phyloP scores from a whole-genome alignment of 2,888 invertebrate genomes.

The Tridacna gigas region DNA sequence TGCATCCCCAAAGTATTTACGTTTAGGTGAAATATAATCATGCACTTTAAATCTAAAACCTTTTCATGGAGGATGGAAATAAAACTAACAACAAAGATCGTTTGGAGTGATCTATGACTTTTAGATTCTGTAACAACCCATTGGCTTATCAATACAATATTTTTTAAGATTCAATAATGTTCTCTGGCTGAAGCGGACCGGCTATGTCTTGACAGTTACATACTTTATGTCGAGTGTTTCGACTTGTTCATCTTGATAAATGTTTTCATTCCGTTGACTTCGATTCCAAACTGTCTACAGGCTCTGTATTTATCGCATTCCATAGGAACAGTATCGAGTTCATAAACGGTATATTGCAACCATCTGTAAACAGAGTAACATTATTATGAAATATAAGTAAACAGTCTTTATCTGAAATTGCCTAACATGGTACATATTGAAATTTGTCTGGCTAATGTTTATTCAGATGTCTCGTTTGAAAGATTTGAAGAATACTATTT shows the following conservation, averaged over 20 bases:
- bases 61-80: background rate
- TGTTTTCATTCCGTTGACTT: constrained; percentile 10
- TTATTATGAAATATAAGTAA: constrained; percentile 1
- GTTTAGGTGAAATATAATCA: background rate
- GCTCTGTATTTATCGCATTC: constrained; percentile 13
- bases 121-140: no score
- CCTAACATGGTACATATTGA: no score
- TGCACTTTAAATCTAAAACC: background rate
- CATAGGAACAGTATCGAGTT: background rate
- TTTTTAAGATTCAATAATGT: background rate
- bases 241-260: constrained; percentile 11
- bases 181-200: background rate
- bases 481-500: no score
- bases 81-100: no score
- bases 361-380: constrained; percentile 2
- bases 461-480: no score
- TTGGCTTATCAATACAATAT: no score
- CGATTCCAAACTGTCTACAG: constrained; percentile 11
- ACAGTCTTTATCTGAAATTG: background rate
- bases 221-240: background rate
- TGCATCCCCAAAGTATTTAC: background rate
- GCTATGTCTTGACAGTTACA: background rate
- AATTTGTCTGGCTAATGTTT: no score
- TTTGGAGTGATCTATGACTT: no score
- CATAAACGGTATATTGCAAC: constrained; percentile 1